These are phyloP conservation scores for Cricetomys ansorgei DNA, from an alignment of 2,113 vertebrate genomes.

Conservation along the genomic window DNA sequence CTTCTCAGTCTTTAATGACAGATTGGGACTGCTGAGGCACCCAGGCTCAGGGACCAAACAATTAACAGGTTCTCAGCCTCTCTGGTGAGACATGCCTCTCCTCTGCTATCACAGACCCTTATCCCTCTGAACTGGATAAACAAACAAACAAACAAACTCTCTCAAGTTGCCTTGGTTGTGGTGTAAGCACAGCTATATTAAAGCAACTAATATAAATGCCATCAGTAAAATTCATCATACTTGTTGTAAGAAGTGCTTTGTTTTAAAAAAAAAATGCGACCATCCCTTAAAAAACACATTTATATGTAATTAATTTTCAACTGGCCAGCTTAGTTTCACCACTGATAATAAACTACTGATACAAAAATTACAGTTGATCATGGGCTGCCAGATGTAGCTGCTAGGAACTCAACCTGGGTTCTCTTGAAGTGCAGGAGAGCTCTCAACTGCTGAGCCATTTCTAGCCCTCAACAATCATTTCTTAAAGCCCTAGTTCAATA, in stretches of 20 bases:
- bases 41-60: neutral
- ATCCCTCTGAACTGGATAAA: neutral
- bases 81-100: neutral
- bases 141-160: neutral
- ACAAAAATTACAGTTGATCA: neutral
- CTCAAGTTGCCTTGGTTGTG: neutral
- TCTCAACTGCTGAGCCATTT: neutral
- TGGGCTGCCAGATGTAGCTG: neutral
- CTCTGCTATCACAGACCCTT: neutral
- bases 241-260: neutral
- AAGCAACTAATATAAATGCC: neutral
- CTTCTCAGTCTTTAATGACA: neutral
- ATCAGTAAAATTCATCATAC: neutral
- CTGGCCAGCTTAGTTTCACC: conserved; percentile 37
- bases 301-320: conserved; percentile 8
- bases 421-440: neutral
- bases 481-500: neutral
- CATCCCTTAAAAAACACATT: neutral
- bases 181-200: neutral
- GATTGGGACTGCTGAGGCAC: neutral
- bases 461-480: neutral
- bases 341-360: neutral
- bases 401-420: neutral
- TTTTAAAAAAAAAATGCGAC: conserved; percentile 6
- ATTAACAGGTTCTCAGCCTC: neutral